phyloP scores from a whole-genome alignment of 2,113 vertebrate species.

The Carettochelys insculpta region DNA sequence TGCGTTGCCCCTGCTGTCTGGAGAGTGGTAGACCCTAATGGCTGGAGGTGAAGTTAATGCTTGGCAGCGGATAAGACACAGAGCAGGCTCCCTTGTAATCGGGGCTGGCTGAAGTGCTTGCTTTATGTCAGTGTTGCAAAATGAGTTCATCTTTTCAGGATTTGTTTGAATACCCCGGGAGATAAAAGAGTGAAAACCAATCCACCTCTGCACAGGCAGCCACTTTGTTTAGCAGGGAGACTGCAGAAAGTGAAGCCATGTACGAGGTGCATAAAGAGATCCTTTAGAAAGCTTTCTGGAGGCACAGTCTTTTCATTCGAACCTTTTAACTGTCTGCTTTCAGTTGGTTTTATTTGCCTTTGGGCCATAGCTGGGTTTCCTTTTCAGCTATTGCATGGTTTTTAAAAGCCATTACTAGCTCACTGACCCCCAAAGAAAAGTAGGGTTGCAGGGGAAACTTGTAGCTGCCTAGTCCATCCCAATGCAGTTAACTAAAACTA shows the following conservation, averaged over 20 bases:
- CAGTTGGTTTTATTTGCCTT: constrained; percentile 35
- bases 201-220: neutral
- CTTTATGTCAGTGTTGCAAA: constrained; percentile 64
- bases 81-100: constrained; percentile 69
- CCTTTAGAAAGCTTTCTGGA: constrained; percentile 59
- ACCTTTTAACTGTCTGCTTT: neutral
- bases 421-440: constrained; percentile 60
- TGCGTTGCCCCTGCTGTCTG: constrained; percentile 67
- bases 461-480: constrained; percentile 67
- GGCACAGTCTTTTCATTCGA: neutral
- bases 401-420: constrained; percentile 70
- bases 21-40: constrained; percentile 80
- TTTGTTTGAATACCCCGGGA: constrained; percentile 68
- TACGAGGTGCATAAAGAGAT: neutral
- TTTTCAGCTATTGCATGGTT: constrained; percentile 55
- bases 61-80: constrained; percentile 81
- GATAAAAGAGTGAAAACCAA: constrained; percentile 64
- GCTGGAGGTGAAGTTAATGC: constrained; percentile 80
- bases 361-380: constrained; percentile 2
- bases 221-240: neutral
- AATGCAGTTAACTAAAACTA: constrained; percentile 55
- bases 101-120: constrained; percentile 70
- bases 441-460: constrained; percentile 72
- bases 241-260: neutral
- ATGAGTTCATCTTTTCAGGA: constrained; percentile 77